Conservation (phyloP, 2,888 invertebrate species). For the Oscheius myriophilus region DNA sequence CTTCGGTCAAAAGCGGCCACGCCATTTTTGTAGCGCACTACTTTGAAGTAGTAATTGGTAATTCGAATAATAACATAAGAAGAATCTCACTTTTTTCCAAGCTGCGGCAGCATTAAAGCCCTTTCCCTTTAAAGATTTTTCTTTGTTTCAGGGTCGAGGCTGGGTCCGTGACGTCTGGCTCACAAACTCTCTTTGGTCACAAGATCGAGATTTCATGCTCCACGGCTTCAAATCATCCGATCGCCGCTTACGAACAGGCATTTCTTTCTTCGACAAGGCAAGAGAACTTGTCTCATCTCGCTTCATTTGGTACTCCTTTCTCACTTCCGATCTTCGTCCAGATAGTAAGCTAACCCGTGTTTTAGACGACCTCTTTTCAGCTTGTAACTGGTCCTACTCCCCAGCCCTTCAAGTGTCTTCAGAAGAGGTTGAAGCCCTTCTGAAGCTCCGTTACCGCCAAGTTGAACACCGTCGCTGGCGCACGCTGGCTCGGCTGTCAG, state of each 20-base stretch:
- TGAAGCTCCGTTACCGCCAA: constrained; percentile 21
- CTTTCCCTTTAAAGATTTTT: too few relatives aligned
- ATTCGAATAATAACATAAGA: too few relatives aligned
- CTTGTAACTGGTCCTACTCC: constrained; percentile 30
- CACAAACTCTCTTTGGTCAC: constrained; percentile 52
- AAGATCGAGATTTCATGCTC: constrained; percentile 59
- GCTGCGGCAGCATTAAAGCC: too few relatives aligned
- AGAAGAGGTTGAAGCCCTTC: constrained; percentile 22
- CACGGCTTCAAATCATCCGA: constrained; percentile 58
- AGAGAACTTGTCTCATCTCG: constrained; percentile 18
- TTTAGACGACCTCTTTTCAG: neutral
- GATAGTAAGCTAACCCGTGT: neutral
- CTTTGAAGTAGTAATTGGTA: too few relatives aligned
- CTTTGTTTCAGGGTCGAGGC: constrained; percentile 47
- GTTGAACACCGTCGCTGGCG: constrained; percentile 33
- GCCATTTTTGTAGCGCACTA: too few relatives aligned
- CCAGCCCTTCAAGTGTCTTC: constrained; percentile 23
- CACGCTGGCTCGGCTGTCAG: constrained; percentile 26
- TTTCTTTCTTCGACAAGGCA: constrained; percentile 14
- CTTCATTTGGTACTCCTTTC: constrained; percentile 22
- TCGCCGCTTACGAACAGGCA: neutral
- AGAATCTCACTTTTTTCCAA: too few relatives aligned
- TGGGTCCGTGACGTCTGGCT: constrained; percentile 66
- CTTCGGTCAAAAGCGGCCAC: too few relatives aligned
- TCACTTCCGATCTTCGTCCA: constrained; percentile 25